Evolutionary conservation across 2,888 invertebrate genomes (phyloP), one percentile per base, ranked within the genome.

Genomic region (Rotaria magnacalcarata): DNA sequence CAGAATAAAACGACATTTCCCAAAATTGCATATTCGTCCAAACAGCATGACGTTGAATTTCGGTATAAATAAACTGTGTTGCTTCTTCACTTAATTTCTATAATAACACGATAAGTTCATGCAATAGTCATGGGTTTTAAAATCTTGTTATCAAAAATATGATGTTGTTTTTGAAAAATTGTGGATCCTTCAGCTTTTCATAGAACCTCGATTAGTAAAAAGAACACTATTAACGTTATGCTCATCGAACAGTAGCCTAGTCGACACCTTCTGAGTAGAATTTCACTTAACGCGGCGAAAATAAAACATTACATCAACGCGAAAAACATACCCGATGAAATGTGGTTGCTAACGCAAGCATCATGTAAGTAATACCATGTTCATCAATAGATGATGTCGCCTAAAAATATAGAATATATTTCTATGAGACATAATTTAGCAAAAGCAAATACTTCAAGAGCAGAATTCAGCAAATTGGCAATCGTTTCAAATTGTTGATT

Each of bases 11-110:
- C 0, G 96, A 95, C 52, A 96, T 95, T 92, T 97, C 97, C 97
- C 97, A 97, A 91, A 98, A 97, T 92, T 96, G 95, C 90, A 95
- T 95, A 90, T 96, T 97, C 87, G 95, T 94, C 97, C 98, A 98
- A 0, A 98, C 96, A 16, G 94, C 93, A 91, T 97, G 97, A 90
- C 97, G 96, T 87, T 96, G 97, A 90, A 98, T 96, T 90, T 96
- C 50, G 86, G 97, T 97, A 91, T 97, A 98, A 0, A 97, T 96
- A 92, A 97, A 98, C 92, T 98, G 98, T 89, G 1, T 47, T 47
- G 80, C 80, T 80, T 47, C 80, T 80, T 96, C 96, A 90, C 96
- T 96, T 14, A 97, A 93, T 92, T 96, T 96, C 91, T 92, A 90
- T 19, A 89, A 89, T 10, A 84, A 56, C n/a, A n/a, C n/a, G n/a